These are phyloP conservation scores for Rhabdomys dilectus DNA, from an alignment of 2,113 vertebrate genomes.

Conservation along the genomic window DNA sequence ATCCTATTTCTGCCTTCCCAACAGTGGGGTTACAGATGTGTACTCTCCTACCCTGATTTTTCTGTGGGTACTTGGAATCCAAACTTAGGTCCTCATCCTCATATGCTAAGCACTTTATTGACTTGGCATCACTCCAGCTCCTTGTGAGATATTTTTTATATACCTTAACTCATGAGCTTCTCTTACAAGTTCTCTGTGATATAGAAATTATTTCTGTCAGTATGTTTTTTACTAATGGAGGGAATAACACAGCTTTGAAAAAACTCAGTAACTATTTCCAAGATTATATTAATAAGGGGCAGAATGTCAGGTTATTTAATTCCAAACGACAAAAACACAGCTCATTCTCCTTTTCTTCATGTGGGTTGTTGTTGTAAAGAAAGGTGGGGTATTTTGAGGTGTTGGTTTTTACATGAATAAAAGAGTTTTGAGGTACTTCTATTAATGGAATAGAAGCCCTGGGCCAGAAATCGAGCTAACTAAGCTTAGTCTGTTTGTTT, in stretches of 20 bases:
- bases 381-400: not conserved
- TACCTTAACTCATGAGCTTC: not conserved
- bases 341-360: slow-evolving; percentile 18
- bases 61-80: not conserved
- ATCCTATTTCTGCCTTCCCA: not conserved
- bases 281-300: not conserved
- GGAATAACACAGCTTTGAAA: slow-evolving; percentile 12
- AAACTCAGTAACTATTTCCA: not conserved
- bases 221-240: not conserved
- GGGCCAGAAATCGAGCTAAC: not conserved
- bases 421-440: slow-evolving; percentile 28
- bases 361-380: not conserved
- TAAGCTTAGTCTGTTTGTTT: slow-evolving; percentile 43
- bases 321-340: not conserved
- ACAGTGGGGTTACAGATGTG: not conserved
- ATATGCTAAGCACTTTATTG: not conserved
- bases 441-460: slow-evolving; percentile 16
- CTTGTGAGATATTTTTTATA: slow-evolving; percentile 32
- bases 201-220: slow-evolving; percentile 41
- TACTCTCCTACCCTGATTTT: not conserved
- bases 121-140: not conserved
- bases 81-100: not conserved
- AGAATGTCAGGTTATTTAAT: slow-evolving; percentile 36
- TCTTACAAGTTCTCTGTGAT: slow-evolving; percentile 19
- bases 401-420: slow-evolving; percentile 31